A percentile compares a stretch with the other conserved stretches of the same genome.
Evolutionary conservation across 2,113 vertebrate species (phyloP).

Genomic region (Atherinomorus stipes): DNA sequence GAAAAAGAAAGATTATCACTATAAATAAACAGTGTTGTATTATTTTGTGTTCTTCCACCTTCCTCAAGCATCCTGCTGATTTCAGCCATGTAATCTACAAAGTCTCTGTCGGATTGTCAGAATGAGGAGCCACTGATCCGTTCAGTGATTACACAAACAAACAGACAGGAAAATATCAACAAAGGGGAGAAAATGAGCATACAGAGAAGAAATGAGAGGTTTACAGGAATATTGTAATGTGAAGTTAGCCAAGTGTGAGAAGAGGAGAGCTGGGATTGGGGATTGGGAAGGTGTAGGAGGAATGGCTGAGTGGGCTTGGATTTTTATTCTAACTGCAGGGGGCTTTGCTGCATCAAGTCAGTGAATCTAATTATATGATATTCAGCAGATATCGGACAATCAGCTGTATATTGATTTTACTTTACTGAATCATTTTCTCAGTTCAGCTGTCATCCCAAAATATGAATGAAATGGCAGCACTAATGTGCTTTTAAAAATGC

Average conservation of each 20-base stretch:
- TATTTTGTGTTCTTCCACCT: constrained; percentile 7
- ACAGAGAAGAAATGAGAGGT: constrained; percentile 42
- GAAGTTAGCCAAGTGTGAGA: constrained; percentile 61
- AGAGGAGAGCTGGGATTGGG: constrained; percentile 47
- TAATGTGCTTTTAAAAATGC: background rate
- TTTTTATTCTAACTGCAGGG: constrained; percentile 41
- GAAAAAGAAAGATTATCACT: constrained; percentile 29
- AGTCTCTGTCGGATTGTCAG: constrained; percentile 38
- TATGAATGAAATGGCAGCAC: background rate
- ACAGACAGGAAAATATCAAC: constrained; percentile 52
- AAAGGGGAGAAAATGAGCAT: constrained; percentile 60
- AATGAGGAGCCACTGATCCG: constrained; percentile 56
- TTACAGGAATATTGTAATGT: constrained; percentile 48
- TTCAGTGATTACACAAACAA: constrained; percentile 68
- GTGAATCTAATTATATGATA: constrained; percentile 3
- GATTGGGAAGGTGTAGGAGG: constrained; percentile 38
- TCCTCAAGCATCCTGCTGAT: constrained; percentile 15
- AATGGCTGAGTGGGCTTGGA: constrained; percentile 33
- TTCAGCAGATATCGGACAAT: too few species aligned
- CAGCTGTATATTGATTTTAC: background rate
- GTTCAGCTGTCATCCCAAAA: constrained; percentile 9
- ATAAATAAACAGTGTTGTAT: constrained; percentile 41
- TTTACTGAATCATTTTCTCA: background rate
- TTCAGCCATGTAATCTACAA: constrained; percentile 44
- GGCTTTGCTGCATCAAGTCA: constrained; percentile 28